Percentiles rank a stretch among this genome's conserved stretches.
Conservation (phyloP, 1,140 invertebrate species). For the Microplitis mediator region DNA sequence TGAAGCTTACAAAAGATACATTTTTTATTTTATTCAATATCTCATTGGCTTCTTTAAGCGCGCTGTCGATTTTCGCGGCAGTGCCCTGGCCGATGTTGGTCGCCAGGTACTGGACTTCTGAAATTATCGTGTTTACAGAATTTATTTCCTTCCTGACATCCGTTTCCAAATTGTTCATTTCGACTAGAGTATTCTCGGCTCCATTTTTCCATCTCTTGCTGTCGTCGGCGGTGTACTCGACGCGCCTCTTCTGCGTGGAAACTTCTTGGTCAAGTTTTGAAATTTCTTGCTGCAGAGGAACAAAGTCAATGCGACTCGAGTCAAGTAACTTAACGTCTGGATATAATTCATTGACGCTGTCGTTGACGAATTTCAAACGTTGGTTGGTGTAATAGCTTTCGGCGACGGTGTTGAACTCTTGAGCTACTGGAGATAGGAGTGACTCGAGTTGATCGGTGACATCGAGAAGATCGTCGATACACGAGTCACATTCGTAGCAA, state of each 20-base stretch:
- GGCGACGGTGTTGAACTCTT: conserved; percentile 74
- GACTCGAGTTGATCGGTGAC: conserved; percentile 77
- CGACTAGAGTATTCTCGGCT: conserved; percentile 64
- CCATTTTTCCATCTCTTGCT: conserved; percentile 61
- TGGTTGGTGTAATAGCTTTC: conserved; percentile 80
- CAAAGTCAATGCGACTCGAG: conserved; percentile 69
- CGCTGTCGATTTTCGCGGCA: conserved; percentile 77
- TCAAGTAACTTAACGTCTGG: conserved; percentile 72
- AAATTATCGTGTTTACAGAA: conserved; percentile 66
- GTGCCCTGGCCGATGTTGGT: conserved; percentile 69
- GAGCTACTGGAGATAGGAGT: conserved; percentile 69
- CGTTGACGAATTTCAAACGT: conserved; percentile 75
- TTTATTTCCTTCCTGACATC: conserved; percentile 62
- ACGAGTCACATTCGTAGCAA: conserved; percentile 85
- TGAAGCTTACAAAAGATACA: conserved; percentile 62
- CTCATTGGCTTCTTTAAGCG: conserved; percentile 73
- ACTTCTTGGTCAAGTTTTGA: conserved; percentile 64
- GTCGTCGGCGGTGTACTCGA: conserved; percentile 59
- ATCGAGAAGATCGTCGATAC: conserved; percentile 85
- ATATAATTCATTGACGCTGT: conserved; percentile 67
- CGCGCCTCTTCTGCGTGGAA: conserved; percentile 66
- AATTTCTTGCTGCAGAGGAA: conserved; percentile 67
- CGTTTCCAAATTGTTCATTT: conserved; percentile 64
- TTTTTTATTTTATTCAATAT: conserved; percentile 72
- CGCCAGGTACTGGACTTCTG: conserved; percentile 71